A percentile compares a stretch with the other conserved stretches of the same genome.
phyloP scores from a whole-genome alignment of 1,140 invertebrate genomes.

The Drosophila pachea region DNA sequence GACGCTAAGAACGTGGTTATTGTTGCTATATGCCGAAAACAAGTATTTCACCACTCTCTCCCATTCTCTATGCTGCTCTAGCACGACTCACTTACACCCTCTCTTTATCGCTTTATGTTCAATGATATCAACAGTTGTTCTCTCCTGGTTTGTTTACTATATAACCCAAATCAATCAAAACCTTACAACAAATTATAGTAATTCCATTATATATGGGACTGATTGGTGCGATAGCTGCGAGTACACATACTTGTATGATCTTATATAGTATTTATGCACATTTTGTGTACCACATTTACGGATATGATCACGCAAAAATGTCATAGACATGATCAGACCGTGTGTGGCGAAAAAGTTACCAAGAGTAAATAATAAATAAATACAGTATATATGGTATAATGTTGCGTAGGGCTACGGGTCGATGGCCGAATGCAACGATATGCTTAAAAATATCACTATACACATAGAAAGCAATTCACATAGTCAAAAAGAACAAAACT shows the following conservation, averaged over 20 bases:
- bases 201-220: too few species aligned
- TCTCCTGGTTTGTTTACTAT: slow-evolving; percentile 2
- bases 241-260: too few species aligned
- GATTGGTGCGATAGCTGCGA: too few species aligned
- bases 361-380: too few species aligned
- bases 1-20: too few species aligned
- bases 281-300: too few species aligned
- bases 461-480: neutral
- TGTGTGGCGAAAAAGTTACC: too few species aligned
- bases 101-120: neutral
- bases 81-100: neutral
- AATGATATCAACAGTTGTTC: slow-evolving; percentile 27
- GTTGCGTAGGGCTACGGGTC: neutral
- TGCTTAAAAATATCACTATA: slow-evolving; percentile 13
- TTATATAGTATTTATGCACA: too few species aligned
- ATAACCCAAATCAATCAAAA: slow-evolving; percentile 1
- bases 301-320: too few species aligned
- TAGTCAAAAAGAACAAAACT: slow-evolving; percentile 3
- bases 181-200: slow-evolving; percentile 3
- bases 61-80: neutral
- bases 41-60: slow-evolving; percentile 8
- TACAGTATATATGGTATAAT: too few species aligned
- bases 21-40: neutral
- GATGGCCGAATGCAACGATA: neutral
- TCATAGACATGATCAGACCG: too few species aligned